Evolutionary conservation across 2,888 invertebrate species (phyloP).

Genomic region (Caenorhabditis parvicauda): DNA sequence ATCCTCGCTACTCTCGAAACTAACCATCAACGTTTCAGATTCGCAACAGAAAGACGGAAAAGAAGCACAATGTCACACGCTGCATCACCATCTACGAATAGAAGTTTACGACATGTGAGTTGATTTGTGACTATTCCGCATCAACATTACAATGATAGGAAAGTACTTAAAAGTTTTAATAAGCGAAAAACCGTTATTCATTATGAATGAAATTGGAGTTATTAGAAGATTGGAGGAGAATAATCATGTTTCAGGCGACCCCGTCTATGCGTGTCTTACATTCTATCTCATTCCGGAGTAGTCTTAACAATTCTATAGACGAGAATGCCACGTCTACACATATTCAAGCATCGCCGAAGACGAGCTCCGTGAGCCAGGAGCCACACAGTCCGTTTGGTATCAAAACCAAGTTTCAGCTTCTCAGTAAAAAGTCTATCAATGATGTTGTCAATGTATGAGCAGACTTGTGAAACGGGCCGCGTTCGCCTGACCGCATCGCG

Average conservation of each 20-base stretch:
- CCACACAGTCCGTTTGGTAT: constrained; percentile 23
- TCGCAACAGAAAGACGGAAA: constrained; percentile 58
- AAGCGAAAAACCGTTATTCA: neutral
- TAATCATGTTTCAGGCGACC: constrained; percentile 41
- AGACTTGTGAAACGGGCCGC: no score
- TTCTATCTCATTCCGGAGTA: constrained; percentile 55
- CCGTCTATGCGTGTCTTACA: constrained; percentile 57
- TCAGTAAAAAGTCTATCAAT: constrained; percentile 13
- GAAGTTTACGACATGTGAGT: constrained; percentile 42
- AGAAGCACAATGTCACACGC: constrained; percentile 59
- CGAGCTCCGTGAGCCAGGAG: constrained; percentile 23
- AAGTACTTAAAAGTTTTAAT: neutral
- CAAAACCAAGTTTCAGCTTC: constrained; percentile 18
- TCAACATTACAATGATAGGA: constrained; percentile 22
- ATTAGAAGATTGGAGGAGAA: no score
- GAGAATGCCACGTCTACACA: constrained; percentile 30
- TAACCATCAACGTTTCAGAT: no score
- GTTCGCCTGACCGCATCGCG: no score
- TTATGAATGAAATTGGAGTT: neutral
- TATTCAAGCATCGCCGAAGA: constrained; percentile 27
- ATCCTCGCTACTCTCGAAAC: no score
- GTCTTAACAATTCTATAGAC: constrained; percentile 49
- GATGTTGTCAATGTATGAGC: constrained; percentile 21
- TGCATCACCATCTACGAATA: constrained; percentile 50
- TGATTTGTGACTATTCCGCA: no score